A percentile compares a stretch with the other conserved stretches of the same genome.
phyloP scores from a whole-genome alignment of 1,140 invertebrate species.

The Eciton burchellii region DNA sequence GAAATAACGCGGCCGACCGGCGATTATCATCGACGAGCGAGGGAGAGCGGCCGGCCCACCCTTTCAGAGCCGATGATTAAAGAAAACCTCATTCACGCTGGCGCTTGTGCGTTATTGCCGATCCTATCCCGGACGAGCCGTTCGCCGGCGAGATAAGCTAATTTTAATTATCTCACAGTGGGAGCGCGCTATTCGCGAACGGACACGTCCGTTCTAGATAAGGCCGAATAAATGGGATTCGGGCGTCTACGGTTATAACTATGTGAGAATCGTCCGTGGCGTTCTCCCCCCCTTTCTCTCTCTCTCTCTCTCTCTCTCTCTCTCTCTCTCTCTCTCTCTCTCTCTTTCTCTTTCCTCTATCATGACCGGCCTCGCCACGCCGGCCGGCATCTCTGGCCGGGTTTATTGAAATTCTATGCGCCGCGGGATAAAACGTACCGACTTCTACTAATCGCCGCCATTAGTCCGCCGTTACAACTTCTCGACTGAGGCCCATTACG shows the following conservation, averaged over 20 bases:
- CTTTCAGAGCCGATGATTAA: constrained; percentile 52
- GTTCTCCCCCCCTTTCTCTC: not conserved
- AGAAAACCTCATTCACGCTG: constrained; percentile 61
- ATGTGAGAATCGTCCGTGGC: constrained; percentile 54
- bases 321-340: not conserved
- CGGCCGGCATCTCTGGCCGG: constrained; percentile 9
- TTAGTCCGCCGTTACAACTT: constrained; percentile 62
- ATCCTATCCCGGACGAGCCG: constrained; percentile 56
- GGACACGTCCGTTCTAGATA: constrained; percentile 65
- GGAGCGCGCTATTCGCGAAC: constrained; percentile 57
- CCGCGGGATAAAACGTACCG: constrained; percentile 56
- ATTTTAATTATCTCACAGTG: constrained; percentile 67
- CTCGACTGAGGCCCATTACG: constrained; percentile 47
- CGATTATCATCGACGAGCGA: constrained; percentile 51
- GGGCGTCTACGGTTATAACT: constrained; percentile 57
- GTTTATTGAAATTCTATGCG: constrained; percentile 68
- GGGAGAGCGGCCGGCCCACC: constrained; percentile 23
- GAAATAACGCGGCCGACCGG: constrained; percentile 53
- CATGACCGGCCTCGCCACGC: not conserved
- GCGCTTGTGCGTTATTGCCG: constrained; percentile 56
- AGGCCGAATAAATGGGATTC: constrained; percentile 64
- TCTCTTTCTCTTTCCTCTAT: not conserved
- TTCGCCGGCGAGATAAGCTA: constrained; percentile 63
- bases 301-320: not conserved
- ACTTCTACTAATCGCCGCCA: constrained; percentile 66